Base-by-base conservation (phyloP, 2,888 invertebrate species). In the Piscicola geometra region DNA sequence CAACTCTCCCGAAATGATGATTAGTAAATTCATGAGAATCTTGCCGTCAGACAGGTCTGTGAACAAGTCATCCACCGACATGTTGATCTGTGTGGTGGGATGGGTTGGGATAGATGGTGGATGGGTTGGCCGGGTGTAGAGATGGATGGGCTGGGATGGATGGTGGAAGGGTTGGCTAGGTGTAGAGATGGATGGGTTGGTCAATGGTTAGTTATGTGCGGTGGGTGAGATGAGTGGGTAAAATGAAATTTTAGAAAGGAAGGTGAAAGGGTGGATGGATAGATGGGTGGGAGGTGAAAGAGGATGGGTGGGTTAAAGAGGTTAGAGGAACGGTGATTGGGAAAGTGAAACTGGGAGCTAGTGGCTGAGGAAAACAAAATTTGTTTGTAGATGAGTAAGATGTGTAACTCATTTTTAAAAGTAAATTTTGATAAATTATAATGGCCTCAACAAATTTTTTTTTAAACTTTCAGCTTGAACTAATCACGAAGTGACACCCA, bases 61-160 rank as follows among this genome's bases (percentile, higher is more conserved):
- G 89, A 98, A 99, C 82, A 99, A 89, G 87, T 99, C 97, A 82
- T 94, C 93, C 86, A 99, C 95, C 87, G 98, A 96, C 93, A 98
- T 92, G 80, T 96, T 92, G 78, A 93, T 95, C 96, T 97, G 88
- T n/a, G n/a, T n/a, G n/a, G n/a, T n/a, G n/a, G n/a, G 75, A 86
- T 85, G 28, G 32, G 33, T 30, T 12, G 18, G 25, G 35, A 25
- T 3, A 5, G 50, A 47, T 28, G 50, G 28, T 2, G n/a, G 50
- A 18, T 36, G 21, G 35, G 35, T 2, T 47, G 71, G 35, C 5
- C 41, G 12, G n/a, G 25, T 71, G 3, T n/a, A 64, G 5, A 12
- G 64, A 21, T 3, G 30, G 64, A 64, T 3, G n/a, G 64, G 30
- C 9, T 3, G 33, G 35, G 67, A 15, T 2, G 35, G 60, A n/a